Percentiles rank a stretch among this genome's conserved stretches.
phyloP scores from a whole-genome alignment of 2,113 vertebrate species.

The Pelecanoides urinatrix region DNA sequence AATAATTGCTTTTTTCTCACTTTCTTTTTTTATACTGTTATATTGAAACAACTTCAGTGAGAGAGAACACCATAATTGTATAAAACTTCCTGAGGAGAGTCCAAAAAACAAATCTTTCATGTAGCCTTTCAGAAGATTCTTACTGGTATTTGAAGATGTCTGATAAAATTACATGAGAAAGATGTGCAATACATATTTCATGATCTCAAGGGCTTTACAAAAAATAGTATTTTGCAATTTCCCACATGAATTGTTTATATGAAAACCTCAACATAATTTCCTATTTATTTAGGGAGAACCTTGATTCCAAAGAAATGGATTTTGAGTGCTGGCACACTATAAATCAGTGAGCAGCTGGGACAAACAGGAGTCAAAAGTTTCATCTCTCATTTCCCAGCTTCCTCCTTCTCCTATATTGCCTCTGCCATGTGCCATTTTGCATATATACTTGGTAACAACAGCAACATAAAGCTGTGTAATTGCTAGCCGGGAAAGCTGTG shows the following conservation, averaged over 20 bases:
- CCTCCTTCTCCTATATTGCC: not conserved
- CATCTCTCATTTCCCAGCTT: not conserved
- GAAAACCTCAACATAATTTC: not conserved
- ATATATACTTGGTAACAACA: not conserved
- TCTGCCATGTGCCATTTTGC: not conserved
- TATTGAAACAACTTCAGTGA: not conserved
- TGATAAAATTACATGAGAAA: not conserved
- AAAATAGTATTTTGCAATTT: not conserved
- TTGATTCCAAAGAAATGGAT: not conserved
- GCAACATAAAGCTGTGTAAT: not conserved
- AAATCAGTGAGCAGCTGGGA: not conserved
- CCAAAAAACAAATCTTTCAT: not conserved
- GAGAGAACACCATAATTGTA: not conserved
- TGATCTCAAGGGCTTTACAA: not conserved
- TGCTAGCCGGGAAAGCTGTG: not conserved
- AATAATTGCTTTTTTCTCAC: not conserved
- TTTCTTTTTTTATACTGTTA: not conserved
- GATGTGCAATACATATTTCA: not conserved
- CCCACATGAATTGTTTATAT: not conserved
- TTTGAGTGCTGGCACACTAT: not conserved
- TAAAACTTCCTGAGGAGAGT: not conserved
- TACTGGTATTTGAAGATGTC: not conserved
- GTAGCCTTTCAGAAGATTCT: not conserved
- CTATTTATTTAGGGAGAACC: not conserved
- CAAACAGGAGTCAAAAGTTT: not conserved